Percentiles rank a stretch among this genome's conserved stretches.
Evolutionary conservation across 2,888 invertebrate species (phyloP).

Genomic region (Pheosia gnoma): DNA sequence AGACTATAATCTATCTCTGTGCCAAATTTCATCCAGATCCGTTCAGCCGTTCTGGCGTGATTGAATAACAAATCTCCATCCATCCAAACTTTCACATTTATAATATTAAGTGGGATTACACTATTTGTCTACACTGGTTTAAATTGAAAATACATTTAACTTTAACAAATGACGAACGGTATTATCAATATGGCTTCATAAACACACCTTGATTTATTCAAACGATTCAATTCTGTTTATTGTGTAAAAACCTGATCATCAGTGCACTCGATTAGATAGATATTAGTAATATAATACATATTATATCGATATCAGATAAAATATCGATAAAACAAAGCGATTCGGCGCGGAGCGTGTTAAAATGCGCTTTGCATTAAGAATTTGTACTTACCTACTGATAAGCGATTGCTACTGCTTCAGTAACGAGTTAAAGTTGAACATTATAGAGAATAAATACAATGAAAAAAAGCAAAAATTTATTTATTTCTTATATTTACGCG

Average conservation of each 20-base stretch:
- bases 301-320: slow-evolving; percentile 12
- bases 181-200: background rate
- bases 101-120: no score
- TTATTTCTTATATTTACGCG: no score
- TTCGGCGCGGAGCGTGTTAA: slow-evolving; percentile 8
- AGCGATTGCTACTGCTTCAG: slow-evolving; percentile 20
- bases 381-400: slow-evolving; percentile 17
- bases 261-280: slow-evolving; percentile 32
- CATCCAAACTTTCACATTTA: no score
- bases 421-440: slow-evolving; percentile 5
- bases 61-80: no score
- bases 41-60: no score
- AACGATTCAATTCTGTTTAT: slow-evolving; percentile 1
- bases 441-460: no score
- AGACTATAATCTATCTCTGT: no score
- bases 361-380: slow-evolving; percentile 32
- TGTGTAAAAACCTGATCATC: slow-evolving; percentile 16
- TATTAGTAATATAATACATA: background rate
- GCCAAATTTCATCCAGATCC: no score
- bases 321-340: slow-evolving; percentile 28
- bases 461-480: no score
- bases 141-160: no score
- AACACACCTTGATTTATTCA: background rate
- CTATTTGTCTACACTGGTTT: no score
- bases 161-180: background rate